Conservation (phyloP, 1,140 invertebrate genomes). For the Wiebesia pumilae region DNA sequence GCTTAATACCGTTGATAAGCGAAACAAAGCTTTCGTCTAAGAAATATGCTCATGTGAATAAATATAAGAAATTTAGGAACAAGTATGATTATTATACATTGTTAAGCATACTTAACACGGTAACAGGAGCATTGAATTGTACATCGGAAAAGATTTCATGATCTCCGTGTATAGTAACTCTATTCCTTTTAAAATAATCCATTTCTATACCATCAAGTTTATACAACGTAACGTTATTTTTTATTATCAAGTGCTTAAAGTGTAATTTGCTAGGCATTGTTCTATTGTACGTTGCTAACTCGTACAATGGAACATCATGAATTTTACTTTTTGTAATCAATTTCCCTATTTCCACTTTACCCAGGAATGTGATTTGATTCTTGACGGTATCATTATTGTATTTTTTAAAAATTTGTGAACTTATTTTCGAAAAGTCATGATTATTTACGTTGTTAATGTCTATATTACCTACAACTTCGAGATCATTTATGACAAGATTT, state of each 20-base stretch:
- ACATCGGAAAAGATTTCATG: slow-evolving; percentile 58
- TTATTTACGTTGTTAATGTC: slow-evolving; percentile 57
- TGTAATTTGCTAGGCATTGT: slow-evolving; percentile 56
- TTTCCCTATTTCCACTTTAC: slow-evolving; percentile 53
- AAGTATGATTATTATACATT: slow-evolving; percentile 48
- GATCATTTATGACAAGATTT: slow-evolving; percentile 43
- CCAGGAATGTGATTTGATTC: slow-evolving; percentile 54
- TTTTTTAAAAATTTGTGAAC: slow-evolving; percentile 57
- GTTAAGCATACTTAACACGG: slow-evolving; percentile 56
- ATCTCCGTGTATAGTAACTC: slow-evolving; percentile 59
- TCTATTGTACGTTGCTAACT: slow-evolving; percentile 40
- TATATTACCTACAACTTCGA: slow-evolving; percentile 51
- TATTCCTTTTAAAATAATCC: slow-evolving; percentile 58
- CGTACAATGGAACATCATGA: slow-evolving; percentile 54
- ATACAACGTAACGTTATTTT: slow-evolving; percentile 52
- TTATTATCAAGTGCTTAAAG: slow-evolving; percentile 59
- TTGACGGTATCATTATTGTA: slow-evolving; percentile 54
- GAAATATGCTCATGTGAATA: not conserved
- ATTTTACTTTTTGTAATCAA: slow-evolving; percentile 52
- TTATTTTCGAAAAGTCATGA: slow-evolving; percentile 58
- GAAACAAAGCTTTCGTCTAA: not conserved
- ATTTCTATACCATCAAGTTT: slow-evolving; percentile 61
- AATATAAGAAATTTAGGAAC: not conserved
- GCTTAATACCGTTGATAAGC: slow-evolving; percentile 58
- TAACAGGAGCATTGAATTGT: slow-evolving; percentile 58